Conservation (phyloP, 2,888 invertebrate species). For the Andrena dorsata region DNA sequence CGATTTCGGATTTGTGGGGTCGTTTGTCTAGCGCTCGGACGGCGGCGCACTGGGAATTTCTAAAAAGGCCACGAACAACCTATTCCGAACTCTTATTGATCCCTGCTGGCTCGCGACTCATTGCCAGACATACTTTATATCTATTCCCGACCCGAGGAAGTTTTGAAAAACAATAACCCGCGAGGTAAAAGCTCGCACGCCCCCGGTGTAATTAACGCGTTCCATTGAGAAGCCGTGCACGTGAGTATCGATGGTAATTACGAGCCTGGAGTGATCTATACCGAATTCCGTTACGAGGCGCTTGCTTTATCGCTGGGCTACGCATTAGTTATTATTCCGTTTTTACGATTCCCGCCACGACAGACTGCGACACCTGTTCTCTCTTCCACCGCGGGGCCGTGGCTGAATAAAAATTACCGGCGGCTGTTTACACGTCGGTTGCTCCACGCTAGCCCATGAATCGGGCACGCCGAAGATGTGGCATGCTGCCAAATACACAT, state of each 20-base stretch:
- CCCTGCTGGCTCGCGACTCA: background rate
- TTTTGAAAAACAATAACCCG: background rate
- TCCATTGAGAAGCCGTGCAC: constrained; percentile 11
- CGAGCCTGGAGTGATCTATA: constrained; percentile 22
- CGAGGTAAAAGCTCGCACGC: background rate
- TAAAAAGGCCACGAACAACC: constrained; percentile 25
- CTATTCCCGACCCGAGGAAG: background rate
- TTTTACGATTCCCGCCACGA: constrained; percentile 64
- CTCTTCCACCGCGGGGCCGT: constrained; percentile 45
- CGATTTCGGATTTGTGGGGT: constrained; percentile 38
- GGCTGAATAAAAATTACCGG: constrained; percentile 70
- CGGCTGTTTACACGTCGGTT: constrained; percentile 70
- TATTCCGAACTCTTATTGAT: constrained; percentile 5
- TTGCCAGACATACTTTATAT: background rate
- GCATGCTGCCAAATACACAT: constrained; percentile 81
- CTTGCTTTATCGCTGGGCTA: constrained; percentile 43
- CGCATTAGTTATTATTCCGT: constrained; percentile 54
- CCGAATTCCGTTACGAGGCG: constrained; percentile 42
- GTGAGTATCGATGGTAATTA: constrained; percentile 40
- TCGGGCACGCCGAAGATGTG: constrained; percentile 76
- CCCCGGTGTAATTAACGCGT: constrained; percentile 20
- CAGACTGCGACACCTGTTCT: constrained; percentile 67
- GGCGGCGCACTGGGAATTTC: constrained; percentile 30
- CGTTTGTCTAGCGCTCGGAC: constrained; percentile 17
- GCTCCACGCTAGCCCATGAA: constrained; percentile 68